These are phyloP conservation scores for Stigmatopora nigra DNA, from an alignment of 2,113 vertebrate genomes.

Conservation along the genomic window DNA sequence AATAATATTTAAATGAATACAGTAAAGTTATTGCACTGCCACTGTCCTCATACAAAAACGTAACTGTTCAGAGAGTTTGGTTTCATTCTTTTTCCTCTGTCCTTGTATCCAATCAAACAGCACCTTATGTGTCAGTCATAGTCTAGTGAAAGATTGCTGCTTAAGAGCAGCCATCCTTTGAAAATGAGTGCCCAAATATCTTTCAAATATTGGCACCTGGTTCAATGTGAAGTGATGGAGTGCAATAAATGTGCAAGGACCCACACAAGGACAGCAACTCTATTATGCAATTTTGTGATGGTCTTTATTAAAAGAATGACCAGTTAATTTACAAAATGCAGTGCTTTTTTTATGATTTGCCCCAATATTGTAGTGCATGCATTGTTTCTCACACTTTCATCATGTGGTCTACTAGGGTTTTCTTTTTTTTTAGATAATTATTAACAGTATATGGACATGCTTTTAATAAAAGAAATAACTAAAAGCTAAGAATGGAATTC, in stretches of 20 bases:
- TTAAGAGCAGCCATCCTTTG: constrained; percentile 46
- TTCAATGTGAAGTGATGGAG: constrained; percentile 26
- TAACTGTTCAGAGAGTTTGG: background rate
- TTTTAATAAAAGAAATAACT: constrained; percentile 57
- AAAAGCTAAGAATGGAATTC: constrained; percentile 42
- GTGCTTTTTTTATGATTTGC: background rate
- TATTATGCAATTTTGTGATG: background rate
- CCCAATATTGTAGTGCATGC: background rate
- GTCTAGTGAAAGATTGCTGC: constrained; percentile 38
- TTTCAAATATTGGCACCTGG: constrained; percentile 19
- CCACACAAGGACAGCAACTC: constrained; percentile 29
- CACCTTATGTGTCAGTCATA: constrained; percentile 40
- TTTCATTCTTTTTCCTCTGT: constrained; percentile 14
- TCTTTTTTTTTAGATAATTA: background rate
- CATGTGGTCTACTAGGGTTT: background rate
- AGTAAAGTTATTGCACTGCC: background rate
- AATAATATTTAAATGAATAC: background rate
- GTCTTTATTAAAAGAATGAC: no score
- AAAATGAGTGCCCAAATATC: constrained; percentile 33
- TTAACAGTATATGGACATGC: background rate
- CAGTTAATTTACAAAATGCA: no score
- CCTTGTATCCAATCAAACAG: constrained; percentile 49
- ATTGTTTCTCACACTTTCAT: background rate
- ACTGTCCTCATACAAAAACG: background rate
- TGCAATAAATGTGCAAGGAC: constrained; percentile 8